These are phyloP conservation scores for Montipora capitata DNA, from an alignment of 92 coral and sea anemone genomes.

Conservation along the genomic window DNA sequence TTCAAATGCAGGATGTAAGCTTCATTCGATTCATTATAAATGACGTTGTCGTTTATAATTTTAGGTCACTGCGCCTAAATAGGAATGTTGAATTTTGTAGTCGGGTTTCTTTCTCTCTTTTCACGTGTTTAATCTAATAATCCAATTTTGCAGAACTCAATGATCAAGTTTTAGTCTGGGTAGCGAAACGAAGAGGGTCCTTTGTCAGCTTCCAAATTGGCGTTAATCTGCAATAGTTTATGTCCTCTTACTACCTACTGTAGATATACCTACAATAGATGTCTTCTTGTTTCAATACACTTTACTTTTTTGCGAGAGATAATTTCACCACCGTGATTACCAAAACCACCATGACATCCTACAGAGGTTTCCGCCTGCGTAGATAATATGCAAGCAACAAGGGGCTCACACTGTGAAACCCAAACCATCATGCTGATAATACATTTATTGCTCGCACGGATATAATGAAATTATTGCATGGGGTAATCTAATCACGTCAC, in stretches of 20 bases:
- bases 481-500: constrained; percentile 13
- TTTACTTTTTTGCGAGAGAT: neutral
- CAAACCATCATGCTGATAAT: constrained; percentile 3
- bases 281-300: neutral
- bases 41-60: neutral
- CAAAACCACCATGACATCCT: neutral
- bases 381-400: neutral
- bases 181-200: too few species aligned
- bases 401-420: neutral
- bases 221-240: too few species aligned
- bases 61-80: too few species aligned
- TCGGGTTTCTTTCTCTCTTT: too few species aligned
- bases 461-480: constrained; percentile 20
- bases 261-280: too few species aligned
- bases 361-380: neutral
- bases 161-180: too few species aligned
- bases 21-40: neutral
- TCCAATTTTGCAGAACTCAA: too few species aligned
- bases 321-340: neutral
- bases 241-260: too few species aligned
- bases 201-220: too few species aligned
- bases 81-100: too few species aligned
- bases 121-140: too few species aligned
- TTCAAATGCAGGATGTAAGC: neutral
- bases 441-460: neutral